phyloP scores from a whole-genome alignment of 2,797 vertebrate species.

The Dromococcyx pavoninus region DNA sequence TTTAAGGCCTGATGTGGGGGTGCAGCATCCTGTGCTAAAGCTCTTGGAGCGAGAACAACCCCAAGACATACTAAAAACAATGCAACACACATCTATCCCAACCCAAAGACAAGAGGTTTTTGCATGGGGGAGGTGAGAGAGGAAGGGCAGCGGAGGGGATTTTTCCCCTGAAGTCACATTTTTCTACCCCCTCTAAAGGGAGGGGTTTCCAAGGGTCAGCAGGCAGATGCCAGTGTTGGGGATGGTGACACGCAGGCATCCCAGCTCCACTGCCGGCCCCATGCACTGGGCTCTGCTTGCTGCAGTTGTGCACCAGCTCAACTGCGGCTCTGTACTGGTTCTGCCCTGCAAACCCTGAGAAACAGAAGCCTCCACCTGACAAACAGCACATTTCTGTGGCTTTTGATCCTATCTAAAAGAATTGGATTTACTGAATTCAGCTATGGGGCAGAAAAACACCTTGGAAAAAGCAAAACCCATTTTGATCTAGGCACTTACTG shows the following conservation, averaged over 20 bases:
- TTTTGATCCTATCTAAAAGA: background rate
- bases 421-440: background rate
- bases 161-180: background rate
- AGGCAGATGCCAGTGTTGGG: background rate
- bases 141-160: background rate
- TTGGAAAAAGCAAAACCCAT: background rate
- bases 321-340: background rate
- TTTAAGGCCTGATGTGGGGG: background rate
- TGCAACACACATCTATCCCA: background rate
- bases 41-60: background rate
- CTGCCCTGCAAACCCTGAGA: background rate
- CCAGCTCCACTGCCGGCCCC: rapidly evolving
- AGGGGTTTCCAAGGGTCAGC: background rate
- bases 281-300: rapidly evolving
- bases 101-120: background rate
- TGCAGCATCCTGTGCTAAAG: background rate
- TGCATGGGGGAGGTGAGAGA: background rate
- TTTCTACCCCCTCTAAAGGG: background rate
- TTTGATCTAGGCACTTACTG: background rate
- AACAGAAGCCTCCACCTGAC: background rate
- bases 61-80: background rate
- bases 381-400: background rate
- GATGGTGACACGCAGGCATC: rapidly evolving
- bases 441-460: background rate
- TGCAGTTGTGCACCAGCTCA: rapidly evolving